These are phyloP conservation scores for Lochmaea capreae DNA, from an alignment of 2,888 invertebrate species.

Conservation along the genomic window DNA sequence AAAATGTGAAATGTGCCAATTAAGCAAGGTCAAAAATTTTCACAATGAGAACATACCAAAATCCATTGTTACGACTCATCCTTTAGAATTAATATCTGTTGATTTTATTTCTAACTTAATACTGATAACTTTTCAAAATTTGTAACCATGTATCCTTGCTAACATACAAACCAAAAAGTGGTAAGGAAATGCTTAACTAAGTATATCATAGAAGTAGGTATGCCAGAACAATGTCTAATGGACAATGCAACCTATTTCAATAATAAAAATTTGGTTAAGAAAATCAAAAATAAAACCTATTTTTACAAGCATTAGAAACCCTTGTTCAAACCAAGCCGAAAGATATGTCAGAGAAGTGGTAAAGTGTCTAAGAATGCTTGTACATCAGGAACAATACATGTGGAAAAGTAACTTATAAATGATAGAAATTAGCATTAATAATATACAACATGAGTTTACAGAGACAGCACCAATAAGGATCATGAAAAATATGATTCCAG, in stretches of 20 bases:
- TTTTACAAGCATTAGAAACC: constrained; percentile 10
- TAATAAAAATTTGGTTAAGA: not conserved
- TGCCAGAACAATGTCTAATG: constrained; percentile 1
- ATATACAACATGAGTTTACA: not conserved
- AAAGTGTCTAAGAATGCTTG: constrained; percentile 34
- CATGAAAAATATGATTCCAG: not conserved
- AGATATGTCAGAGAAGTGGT: too few relatives aligned
- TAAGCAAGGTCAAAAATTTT: too few relatives aligned
- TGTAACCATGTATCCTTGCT: constrained; percentile 20
- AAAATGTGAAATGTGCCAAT: too few relatives aligned
- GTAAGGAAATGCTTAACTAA: not conserved
- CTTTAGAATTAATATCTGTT: constrained; percentile 16
- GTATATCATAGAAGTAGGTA: not conserved
- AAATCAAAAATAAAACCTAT: not conserved
- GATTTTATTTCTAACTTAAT: constrained; percentile 26
- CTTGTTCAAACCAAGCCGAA: constrained; percentile 11
- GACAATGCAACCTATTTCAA: not conserved
- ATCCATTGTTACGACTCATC: too few relatives aligned
- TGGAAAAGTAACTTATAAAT: not conserved
- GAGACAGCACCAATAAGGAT: not conserved
- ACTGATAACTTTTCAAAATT: constrained; percentile 38
- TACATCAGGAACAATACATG: constrained; percentile 10
- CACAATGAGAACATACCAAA: too few relatives aligned
- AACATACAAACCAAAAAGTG: constrained; percentile 20
- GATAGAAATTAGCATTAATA: not conserved